Base-by-base conservation (phyloP, 2,113 vertebrate genomes). In the Pogona vitticeps region DNA sequence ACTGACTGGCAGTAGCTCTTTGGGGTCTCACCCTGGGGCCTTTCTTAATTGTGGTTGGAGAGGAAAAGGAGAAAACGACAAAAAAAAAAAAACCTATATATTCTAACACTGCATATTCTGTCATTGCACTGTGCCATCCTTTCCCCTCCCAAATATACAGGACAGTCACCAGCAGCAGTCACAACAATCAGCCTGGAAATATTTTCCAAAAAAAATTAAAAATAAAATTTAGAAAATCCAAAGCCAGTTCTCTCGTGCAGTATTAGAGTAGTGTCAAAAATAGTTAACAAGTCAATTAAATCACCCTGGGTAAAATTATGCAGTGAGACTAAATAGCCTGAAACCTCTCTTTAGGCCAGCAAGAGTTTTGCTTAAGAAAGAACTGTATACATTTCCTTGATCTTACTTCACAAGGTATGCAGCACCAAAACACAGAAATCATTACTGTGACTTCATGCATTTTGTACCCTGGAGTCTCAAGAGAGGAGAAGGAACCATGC, bases 301-400 rank as follows among this genome's bases (percentile, higher is more conserved):
- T 52, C 56, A 46, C 28, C 38, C 26, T 63, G 67, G 77, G 10
- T 20, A 68, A 80, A 73, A 80, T 80, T 86, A 61, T 79, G 65
- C 52, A 86, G 52, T 33, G 42, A 68, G n/a, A 58, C 36, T 79
- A 59, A 86, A 42, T 72, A 68, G 56, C 72, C 38, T 42, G 78
- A 80, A 86, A 59, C 46, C 73, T 56, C 56, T 80, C 18, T 80
- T 73, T 80, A 46, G 33, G 33, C 61, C 82, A 79, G 42, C 40
- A 77, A 68, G 61, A 85, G n/a, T 85, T 85, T 77, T 68, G 61
- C 38, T 77, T 36, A 65, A 78, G 33, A 68, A 85, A 68, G 42
- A 78, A 31, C 42, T 68, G n/a, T 52, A 71, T 83, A 72, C 42
- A 72, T 83, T 77, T 7, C 26, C 15, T 28, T 10, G 8, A 15